phyloP scores from a whole-genome alignment of 1,140 invertebrate species.

The Drosophila chauvacae region DNA sequence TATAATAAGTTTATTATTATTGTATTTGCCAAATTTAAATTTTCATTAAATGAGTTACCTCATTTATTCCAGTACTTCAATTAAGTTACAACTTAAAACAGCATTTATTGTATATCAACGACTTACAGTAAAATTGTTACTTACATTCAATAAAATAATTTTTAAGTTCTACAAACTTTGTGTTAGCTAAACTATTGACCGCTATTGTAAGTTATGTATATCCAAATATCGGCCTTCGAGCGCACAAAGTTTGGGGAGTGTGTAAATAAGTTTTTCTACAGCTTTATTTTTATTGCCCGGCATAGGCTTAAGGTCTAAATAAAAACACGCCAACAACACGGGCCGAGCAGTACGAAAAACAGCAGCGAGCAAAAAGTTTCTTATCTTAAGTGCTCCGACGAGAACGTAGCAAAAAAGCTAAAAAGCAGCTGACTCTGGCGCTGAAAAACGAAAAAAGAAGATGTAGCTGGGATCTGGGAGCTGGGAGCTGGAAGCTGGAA shows the following conservation, averaged over 20 bases:
- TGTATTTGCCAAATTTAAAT: too few relatives aligned
- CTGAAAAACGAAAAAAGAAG: background rate
- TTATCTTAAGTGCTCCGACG: constrained; percentile 39
- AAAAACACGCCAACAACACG: constrained; percentile 33
- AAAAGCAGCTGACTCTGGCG: constrained; percentile 25
- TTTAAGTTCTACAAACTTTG: background rate
- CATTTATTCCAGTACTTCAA: too few relatives aligned
- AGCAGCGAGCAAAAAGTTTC: constrained; percentile 37
- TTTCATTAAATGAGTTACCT: too few relatives aligned
- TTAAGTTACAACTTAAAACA: too few relatives aligned
- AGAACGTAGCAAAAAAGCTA: constrained; percentile 41
- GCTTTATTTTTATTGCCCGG: constrained; percentile 66
- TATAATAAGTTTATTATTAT: too few relatives aligned
- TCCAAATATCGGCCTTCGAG: constrained; percentile 3
- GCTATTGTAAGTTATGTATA: background rate
- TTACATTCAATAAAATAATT: too few relatives aligned
- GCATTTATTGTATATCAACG: too few relatives aligned
- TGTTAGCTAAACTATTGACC: constrained; percentile 9
- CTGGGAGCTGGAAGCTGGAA: background rate
- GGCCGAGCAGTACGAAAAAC: constrained; percentile 20
- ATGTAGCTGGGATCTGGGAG: background rate
- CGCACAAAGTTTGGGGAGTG: constrained; percentile 50
- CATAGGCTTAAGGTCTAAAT: constrained; percentile 71
- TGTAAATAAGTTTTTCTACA: constrained; percentile 67
- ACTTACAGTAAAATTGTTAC: too few relatives aligned